Conservation (phyloP, 2,113 vertebrate species). For the Larimichthys crocea region DNA sequence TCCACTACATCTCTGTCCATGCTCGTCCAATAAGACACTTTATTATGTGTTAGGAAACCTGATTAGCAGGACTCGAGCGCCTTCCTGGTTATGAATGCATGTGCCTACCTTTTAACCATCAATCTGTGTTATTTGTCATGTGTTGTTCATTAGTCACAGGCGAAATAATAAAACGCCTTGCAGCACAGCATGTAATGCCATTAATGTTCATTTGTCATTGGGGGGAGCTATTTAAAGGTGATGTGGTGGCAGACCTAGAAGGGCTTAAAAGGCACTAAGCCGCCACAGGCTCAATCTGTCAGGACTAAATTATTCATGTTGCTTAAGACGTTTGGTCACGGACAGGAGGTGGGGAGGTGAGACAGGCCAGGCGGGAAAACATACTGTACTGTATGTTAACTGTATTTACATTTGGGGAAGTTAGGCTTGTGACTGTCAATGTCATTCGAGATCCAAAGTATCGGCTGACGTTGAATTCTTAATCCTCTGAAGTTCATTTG, state of each 20-base stretch:
- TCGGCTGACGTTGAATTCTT: too few species aligned
- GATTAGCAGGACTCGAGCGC: constrained; percentile 48
- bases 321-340: constrained; percentile 55
- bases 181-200: constrained; percentile 54
- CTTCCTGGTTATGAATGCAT: constrained; percentile 45
- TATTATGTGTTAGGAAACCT: constrained; percentile 32
- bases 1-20: constrained; percentile 29
- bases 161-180: constrained; percentile 50
- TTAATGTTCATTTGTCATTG: constrained; percentile 74
- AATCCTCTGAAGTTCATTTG: too few species aligned
- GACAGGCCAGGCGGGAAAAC: not conserved
- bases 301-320: constrained; percentile 76
- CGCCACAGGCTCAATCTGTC: constrained; percentile 59
- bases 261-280: constrained; percentile 57
- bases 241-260: not conserved
- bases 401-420: not conserved
- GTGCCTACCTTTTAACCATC: constrained; percentile 53
- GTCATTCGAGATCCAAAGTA: not conserved
- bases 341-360: constrained; percentile 5
- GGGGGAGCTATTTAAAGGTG: constrained; percentile 36
- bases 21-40: constrained; percentile 3
- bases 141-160: constrained; percentile 68
- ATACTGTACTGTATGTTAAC: not conserved
- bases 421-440: not conserved
- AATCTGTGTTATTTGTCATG: constrained; percentile 64